Evolutionary conservation across 2,888 invertebrate genomes (phyloP), one percentile per base, ranked within the genome.

Genomic region (Drosophila sordidula): DNA sequence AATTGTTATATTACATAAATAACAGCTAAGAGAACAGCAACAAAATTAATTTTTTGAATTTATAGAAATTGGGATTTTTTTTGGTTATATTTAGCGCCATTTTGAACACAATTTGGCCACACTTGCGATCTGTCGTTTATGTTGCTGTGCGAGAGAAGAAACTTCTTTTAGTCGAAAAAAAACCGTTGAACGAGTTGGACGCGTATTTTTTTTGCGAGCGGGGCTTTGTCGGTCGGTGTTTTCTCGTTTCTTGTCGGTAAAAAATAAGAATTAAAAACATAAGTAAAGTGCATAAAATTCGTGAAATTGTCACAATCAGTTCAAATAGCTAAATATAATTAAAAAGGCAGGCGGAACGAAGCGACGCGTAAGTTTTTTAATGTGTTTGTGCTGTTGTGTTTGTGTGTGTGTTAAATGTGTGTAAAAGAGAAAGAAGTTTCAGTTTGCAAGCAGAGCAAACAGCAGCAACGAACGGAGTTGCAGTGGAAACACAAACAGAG

Each of bases 391-490:
- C 47, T 44, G 62, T 66, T 62, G 45, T 45, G 52, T 57, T 62
- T 42, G 62, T 39, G 18, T 61, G 71, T 34, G 25, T 42, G 38
- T 54, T 18, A 18, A 18, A 2, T 18, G 46, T 63, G 73, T 70
- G 58, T 44, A 74, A 78, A 79, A 86, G 83, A 85, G 79, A 85
- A 83, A 77, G 77, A 87, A 87, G 80, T 82, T 76, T 69, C 70
- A 87, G 77, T 79, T 77, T 70, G 71, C 74, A 77, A 77, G 82
- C 79, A 76, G 67, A 75, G 69, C 72, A 79, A 77, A 74, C 61
- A 63, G 71, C 61, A 63, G 59, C 63, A 64, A 71, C 69, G 87
- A 12, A 34, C 12, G 75, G 77, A 87, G 82, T 87, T 83, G 87
- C 83, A 83, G 63, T 77, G 72, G 75, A 82, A 84, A 84, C 81